Evolutionary conservation across 2,888 invertebrate species (phyloP), one percentile per base, ranked within the genome.

Genomic region (Papilio gigon): DNA sequence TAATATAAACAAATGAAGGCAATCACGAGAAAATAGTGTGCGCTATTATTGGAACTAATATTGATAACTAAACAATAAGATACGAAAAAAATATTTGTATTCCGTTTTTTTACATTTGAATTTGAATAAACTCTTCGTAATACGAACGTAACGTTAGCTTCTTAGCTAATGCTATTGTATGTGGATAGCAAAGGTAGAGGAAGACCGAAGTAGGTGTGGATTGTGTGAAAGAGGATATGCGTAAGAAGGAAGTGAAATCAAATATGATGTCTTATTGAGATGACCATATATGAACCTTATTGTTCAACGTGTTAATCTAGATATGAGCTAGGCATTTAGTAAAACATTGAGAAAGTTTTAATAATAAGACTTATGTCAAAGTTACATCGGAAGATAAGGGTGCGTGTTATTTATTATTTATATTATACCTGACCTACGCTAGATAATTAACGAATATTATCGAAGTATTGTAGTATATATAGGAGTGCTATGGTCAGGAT

Each of bases 401-500:
- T 59, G 20, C n/a, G 8, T 50, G 27, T 6, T 50, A 25, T 50
- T 50, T 53, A 63, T 58, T 56, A 33, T 62, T 70, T 58, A 30
- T 40, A 59, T 64, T 61, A 42, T 47, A 61, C 53, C 35, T 71
- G 67, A 71, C 71, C 70, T 61, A 67, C 58, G 62, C 40, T 17
- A 33, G 60, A 67, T 53, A 42, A 67, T 53, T 47, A 67, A 35
- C 25, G 66, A 59, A 68, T 50, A 50, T 71, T 74, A 72, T 75
- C 62, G 50, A 30, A 9, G 42, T 42, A n/a, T 65, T 60, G 30
- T 25, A 53, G 71, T 77, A 80, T 79, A 80, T 71, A 77, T 72
- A 73, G 74, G 71, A 73, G 58, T 67, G 68, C 4, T 65, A 30
- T 35, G 33, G 33, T 27, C 33, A 59, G n/a, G 22, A 20, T 64